These are phyloP conservation scores for Alligator mississippiensis DNA, from an alignment of 2,113 vertebrate genomes.

Conservation along the genomic window DNA sequence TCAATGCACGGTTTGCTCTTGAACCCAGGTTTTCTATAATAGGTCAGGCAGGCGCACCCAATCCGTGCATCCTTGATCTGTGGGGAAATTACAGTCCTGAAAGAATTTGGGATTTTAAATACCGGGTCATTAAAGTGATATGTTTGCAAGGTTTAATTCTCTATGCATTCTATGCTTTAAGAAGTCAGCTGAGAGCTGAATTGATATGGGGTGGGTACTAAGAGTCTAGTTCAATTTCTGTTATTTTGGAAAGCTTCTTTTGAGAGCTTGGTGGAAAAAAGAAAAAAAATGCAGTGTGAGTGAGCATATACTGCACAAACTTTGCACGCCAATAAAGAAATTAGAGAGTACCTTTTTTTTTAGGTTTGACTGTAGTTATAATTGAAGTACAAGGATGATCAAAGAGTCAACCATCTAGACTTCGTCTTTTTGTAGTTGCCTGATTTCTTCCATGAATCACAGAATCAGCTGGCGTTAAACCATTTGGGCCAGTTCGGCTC, in stretches of 20 bases:
- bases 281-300: conserved; percentile 11
- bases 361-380: conserved; percentile 51
- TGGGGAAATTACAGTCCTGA: conserved; percentile 51
- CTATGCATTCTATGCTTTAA: conserved; percentile 46
- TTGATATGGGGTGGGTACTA: conserved; percentile 66
- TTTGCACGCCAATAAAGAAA: conserved; percentile 66
- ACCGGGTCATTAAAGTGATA: conserved; percentile 51
- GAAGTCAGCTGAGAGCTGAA: conserved; percentile 61
- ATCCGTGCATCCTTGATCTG: conserved; percentile 65
- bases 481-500: conserved; percentile 15
- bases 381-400: conserved; percentile 60
- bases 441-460: conserved; percentile 21
- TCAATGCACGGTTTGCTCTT: conserved; percentile 49
- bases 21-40: conserved; percentile 36
- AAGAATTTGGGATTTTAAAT: conserved; percentile 58
- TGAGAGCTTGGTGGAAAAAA: conserved; percentile 55
- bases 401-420: conserved; percentile 39
- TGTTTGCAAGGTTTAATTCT: conserved; percentile 51
- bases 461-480: conserved; percentile 26
- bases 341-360: conserved; percentile 57
- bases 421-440: conserved; percentile 60
- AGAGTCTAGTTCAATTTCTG: conserved; percentile 55
- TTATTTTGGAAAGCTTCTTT: conserved; percentile 64
- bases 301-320: conserved; percentile 53
- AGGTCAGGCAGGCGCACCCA: conserved; percentile 61